phyloP scores from a whole-genome alignment of 37 sponge, comb jelly and placozoan species.

The Theonella swinhoei region DNA sequence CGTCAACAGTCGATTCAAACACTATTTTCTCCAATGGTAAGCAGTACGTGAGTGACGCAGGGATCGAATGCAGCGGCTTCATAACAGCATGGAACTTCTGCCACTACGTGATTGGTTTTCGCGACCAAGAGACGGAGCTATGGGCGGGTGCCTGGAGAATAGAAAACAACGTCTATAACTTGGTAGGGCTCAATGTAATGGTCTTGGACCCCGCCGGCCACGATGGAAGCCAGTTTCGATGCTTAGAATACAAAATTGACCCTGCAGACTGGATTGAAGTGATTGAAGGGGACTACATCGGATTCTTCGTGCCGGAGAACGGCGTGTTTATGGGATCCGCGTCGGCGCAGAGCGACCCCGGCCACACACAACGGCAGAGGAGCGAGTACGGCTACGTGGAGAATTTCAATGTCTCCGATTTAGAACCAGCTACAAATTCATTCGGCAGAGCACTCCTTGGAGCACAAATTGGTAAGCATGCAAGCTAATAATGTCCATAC shows the following conservation, averaged over 20 bases:
- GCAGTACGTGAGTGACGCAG: not conserved
- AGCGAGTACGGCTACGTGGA: not conserved
- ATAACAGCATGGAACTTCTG: conserved; percentile 3
- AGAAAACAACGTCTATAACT: not conserved
- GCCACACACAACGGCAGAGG: not conserved
- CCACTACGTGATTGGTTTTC: conserved; percentile 6
- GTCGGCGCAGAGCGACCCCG: not conserved
- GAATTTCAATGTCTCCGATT: not conserved
- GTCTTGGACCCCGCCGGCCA: not conserved
- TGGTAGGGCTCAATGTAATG: not conserved
- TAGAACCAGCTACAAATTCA: not conserved
- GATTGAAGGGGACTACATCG: not conserved
- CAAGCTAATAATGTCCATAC: too few relatives aligned
- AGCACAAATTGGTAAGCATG: not conserved
- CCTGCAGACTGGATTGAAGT: not conserved
- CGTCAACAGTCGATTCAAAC: not conserved
- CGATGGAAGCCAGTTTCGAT: not conserved
- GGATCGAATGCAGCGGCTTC: conserved; percentile 7
- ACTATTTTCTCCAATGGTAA: not conserved
- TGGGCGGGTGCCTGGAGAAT: not conserved
- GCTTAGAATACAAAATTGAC: not conserved
- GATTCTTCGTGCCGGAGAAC: conserved; percentile 3
- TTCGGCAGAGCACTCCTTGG: conserved; percentile 2
- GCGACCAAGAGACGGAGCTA: not conserved
- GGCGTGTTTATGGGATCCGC: not conserved